Evolutionary conservation across 2,797 vertebrate genomes (phyloP).

Genomic region (Acanthurus lineatus): DNA sequence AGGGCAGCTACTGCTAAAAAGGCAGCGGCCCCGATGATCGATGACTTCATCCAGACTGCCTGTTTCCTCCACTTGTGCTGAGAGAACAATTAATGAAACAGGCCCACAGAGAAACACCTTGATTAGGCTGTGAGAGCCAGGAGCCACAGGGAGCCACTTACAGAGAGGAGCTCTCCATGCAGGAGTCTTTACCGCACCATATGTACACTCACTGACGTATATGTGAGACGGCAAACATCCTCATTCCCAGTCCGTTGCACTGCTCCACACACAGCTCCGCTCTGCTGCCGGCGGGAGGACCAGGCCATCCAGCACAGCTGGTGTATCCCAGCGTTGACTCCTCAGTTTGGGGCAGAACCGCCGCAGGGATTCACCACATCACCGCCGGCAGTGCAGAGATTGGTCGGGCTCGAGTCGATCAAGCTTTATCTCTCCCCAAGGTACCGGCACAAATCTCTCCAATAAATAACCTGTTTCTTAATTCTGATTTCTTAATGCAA

Average conservation of each 20-base stretch:
- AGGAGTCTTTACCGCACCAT: slow-evolving; percentile 77
- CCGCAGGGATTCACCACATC: slow-evolving; percentile 74
- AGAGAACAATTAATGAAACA: slow-evolving; percentile 88
- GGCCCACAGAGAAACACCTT: slow-evolving; percentile 84
- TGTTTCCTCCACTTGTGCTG: slow-evolving; percentile 87
- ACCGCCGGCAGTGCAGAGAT: slow-evolving; percentile 70
- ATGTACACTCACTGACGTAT: slow-evolving; percentile 60
- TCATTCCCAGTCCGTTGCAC: slow-evolving; percentile 56
- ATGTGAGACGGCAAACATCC: slow-evolving; percentile 61
- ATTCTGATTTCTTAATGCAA: slow-evolving; percentile 83
- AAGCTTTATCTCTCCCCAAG: slow-evolving; percentile 81
- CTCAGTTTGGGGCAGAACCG: slow-evolving; percentile 60
- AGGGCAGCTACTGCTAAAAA: slow-evolving; percentile 83
- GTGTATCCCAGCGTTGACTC: slow-evolving; percentile 73
- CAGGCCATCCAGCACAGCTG: slow-evolving; percentile 70
- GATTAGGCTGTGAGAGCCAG: slow-evolving; percentile 86
- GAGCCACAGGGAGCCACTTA: slow-evolving; percentile 86
- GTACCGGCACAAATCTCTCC: slow-evolving; percentile 78
- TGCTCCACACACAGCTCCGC: slow-evolving; percentile 22
- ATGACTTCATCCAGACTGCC: slow-evolving; percentile 86
- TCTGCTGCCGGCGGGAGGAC: slow-evolving; percentile 65
- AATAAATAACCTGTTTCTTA: slow-evolving; percentile 83
- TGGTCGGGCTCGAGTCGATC: slow-evolving; percentile 77
- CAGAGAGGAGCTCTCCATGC: slow-evolving; percentile 80
- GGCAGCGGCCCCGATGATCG: slow-evolving; percentile 83